phyloP scores from a whole-genome alignment of 2,888 invertebrate species.

The Rhamnusium bicolor region DNA sequence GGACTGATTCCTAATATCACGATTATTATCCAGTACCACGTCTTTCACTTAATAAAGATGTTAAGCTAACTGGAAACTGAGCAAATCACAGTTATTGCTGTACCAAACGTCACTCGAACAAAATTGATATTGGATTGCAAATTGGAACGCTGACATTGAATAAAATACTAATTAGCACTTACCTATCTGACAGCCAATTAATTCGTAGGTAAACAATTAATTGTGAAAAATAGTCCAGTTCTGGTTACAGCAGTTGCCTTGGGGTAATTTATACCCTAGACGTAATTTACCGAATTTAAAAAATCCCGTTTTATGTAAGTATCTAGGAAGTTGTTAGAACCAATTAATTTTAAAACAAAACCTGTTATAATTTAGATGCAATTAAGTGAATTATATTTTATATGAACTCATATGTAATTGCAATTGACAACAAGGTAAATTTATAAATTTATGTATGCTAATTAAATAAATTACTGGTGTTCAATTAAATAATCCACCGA shows the following conservation, averaged over 20 bases:
- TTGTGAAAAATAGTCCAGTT: conserved; percentile 45
- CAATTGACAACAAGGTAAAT: conserved; percentile 17
- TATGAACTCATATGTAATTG: not conserved
- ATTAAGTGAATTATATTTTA: conserved; percentile 21
- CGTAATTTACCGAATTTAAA: conserved; percentile 2
- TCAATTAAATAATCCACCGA: conserved; percentile 4
- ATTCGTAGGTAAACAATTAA: conserved; percentile 46
- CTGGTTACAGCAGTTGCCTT: conserved; percentile 39
- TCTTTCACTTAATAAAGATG: too few species aligned
- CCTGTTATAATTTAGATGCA: conserved; percentile 24
- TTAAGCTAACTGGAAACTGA: too few species aligned
- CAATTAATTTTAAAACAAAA: conserved; percentile 19
- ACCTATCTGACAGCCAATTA: conserved; percentile 54
- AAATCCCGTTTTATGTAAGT: conserved; percentile 23
- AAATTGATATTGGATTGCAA: conserved; percentile 38
- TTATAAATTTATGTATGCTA: not conserved
- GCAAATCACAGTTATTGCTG: not conserved
- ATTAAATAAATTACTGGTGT: not conserved
- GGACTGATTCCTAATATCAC: too few species aligned
- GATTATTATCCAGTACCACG: too few species aligned
- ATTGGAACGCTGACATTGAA: conserved; percentile 55
- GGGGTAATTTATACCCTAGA: conserved; percentile 36
- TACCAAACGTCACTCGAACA: conserved; percentile 9
- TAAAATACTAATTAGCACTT: conserved; percentile 53
- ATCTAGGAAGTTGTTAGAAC: conserved; percentile 24